Conservation (phyloP, 2,113 vertebrate species). For the Hemiscyllium ocellatum region DNA sequence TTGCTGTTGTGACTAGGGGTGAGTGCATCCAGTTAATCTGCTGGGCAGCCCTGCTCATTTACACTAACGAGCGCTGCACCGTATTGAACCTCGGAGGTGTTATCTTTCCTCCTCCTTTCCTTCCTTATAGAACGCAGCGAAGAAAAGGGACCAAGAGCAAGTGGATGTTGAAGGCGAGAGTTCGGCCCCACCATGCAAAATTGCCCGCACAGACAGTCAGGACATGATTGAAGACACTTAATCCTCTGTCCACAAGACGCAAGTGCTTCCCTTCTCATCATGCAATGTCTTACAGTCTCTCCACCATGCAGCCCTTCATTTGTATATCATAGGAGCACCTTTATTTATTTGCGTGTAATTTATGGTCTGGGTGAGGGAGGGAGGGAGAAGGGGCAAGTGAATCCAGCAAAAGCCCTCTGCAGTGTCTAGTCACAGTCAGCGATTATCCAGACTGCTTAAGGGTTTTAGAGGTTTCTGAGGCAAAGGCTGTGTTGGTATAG, state of each 20-base stretch:
- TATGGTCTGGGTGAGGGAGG: background rate
- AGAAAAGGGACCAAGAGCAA: constrained; percentile 85
- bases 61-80: background rate
- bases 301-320: constrained; percentile 50
- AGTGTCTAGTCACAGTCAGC: background rate
- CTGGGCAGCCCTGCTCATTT: background rate
- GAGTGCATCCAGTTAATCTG: background rate
- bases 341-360: constrained; percentile 62
- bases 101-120: background rate
- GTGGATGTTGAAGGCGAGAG: constrained; percentile 74
- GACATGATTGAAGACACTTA: constrained; percentile 98
- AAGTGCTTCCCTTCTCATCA: constrained; percentile 47
- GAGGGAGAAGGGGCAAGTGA: background rate
- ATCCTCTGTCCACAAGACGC: constrained; percentile 41
- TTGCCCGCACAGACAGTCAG: constrained; percentile 92
- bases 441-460: background rate
- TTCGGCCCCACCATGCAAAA: constrained; percentile 85
- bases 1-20: background rate
- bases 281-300: constrained; percentile 37
- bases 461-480: background rate
- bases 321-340: constrained; percentile 54
- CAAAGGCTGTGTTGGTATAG: background rate
- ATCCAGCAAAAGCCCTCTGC: background rate
- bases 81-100: background rate
- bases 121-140: constrained; percentile 72